Evolutionary conservation across 2,113 vertebrate genomes (phyloP), one percentile per base, ranked within the genome.

Genomic region (Zosterops lateralis): DNA sequence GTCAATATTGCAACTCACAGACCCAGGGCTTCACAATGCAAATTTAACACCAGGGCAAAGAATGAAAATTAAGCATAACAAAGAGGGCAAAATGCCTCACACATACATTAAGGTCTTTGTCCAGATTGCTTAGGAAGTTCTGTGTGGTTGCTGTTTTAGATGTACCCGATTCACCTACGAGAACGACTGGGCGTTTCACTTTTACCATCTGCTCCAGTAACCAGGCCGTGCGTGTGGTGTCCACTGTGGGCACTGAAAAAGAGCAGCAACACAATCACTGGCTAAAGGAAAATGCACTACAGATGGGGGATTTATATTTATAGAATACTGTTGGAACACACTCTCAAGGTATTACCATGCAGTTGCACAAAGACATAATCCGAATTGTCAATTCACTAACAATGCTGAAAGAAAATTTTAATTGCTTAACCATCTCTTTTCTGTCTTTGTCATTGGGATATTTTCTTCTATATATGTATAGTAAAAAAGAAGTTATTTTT

Each of bases 131-230:
- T 18, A 99, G 97, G 95, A 99, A 99, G 96, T 98, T 99, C 92
- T 98, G 98, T 73, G 99, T 98, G 4, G 99, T 99, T 58, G 99
- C 99, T 16, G 99, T 99, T 96, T 99, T 99, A 31, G 99, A 99
- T 32, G 99, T 99, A 29, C 99, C 99, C 1, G 98, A 99, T 95
- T 99, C 99, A 64, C 99, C 99, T 18, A 99, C 99, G n/a, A 99
- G 97, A 36, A 99, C 96, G 74, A 99, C 98, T 0, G 99, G 98
- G 10, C 97, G 97, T 89, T 98, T 99, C 38, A 98, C 98, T 95
- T 98, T 99, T 14, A 99, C 98, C 99, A 99, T 99, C 89, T 99
- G 98, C n/a, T 98, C 98, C 87, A 99, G 93, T 34, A 99, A 93
- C 99, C 99, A 99, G 51, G 96, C 98, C 20, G 98, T 97, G 50